Evolutionary conservation across 2,797 vertebrate genomes (phyloP), one percentile per base, ranked within the genome.

Genomic region (Acanthurus tractus): DNA sequence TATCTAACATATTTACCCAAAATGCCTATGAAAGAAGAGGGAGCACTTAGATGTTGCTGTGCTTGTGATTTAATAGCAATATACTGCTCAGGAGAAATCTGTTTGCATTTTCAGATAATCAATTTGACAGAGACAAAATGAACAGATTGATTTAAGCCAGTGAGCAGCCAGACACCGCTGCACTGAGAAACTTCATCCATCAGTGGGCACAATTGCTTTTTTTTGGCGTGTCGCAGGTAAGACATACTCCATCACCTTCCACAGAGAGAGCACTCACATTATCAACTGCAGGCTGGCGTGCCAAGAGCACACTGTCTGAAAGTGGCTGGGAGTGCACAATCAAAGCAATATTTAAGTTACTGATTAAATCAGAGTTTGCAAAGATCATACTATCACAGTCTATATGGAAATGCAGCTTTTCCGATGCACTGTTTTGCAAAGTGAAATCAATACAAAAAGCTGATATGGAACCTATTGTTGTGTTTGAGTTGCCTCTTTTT

Each of bases 71-170:
- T 85, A 64, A 81, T 79, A 76, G 80, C 87, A 81, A 90, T 67
- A 81, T 68, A 55, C 63, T 66, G 74, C 77, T 80, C 61, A 58
- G 87, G 63, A 78, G 73, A 77, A 82, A 77, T 85, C 79, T 79
- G 84, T 91, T 90, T 89, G 85, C 78, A 83, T 90, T 93, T 91
- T 86, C 66, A 78, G 80, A 89, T 88, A 82, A 93, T 94, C 89
- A 92, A 86, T 90, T 87, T 81, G 76, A 90, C 83, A 87, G 78
- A 92, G 88, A 87, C 84, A 86, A 91, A 92, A 94, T 86, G 85
- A 92, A 86, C 81, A 83, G 91, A 94, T 93, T 92, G 89, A 93
- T 93, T 93, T 91, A 88, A 90, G 74, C 74, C 78, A 82, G 85
- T 83, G 78, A 85, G 82, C 76, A 72, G 78, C 74, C 76, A 88